Percentiles rank a stretch among this genome's conserved stretches.
Conservation (phyloP, 2,888 invertebrate species). For the Acronicta psi region DNA sequence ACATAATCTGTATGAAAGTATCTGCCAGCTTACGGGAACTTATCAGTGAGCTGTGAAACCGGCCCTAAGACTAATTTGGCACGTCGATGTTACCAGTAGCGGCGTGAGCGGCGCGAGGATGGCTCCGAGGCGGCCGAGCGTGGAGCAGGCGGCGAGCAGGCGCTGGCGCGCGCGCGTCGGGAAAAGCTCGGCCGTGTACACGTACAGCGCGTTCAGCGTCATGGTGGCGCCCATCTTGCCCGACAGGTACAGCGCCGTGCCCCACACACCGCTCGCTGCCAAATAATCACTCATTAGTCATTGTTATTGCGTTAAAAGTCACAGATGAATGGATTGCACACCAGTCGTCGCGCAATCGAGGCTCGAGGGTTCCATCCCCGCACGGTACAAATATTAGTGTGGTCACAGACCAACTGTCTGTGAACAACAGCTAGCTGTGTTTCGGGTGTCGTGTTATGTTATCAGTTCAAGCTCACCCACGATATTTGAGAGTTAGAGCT, state of each 20-base stretch:
- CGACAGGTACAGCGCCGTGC: conserved; percentile 85
- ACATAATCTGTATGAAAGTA: too few relatives aligned
- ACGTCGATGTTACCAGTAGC: conserved; percentile 84
- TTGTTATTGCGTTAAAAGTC: background rate
- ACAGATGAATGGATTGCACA: background rate
- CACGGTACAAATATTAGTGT: too few relatives aligned
- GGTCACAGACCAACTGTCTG: too few relatives aligned
- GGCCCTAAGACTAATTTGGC: too few relatives aligned
- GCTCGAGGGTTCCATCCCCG: too few relatives aligned
- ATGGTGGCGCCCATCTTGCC: conserved; percentile 91
- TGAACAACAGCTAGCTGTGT: too few relatives aligned
- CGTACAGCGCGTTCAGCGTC: conserved; percentile 91
- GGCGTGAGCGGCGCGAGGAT: conserved; percentile 92
- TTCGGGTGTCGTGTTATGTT: too few relatives aligned
- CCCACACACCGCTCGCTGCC: conserved; percentile 57
- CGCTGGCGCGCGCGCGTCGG: conserved; percentile 92
- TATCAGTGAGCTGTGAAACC: too few relatives aligned
- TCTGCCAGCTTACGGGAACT: too few relatives aligned
- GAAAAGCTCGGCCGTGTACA: conserved; percentile 92
- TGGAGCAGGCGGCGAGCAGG: conserved; percentile 91
- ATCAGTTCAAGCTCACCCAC: too few relatives aligned
- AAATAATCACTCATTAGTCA: conserved; percentile 7
- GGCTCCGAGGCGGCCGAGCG: conserved; percentile 91
- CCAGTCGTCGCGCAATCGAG: too few relatives aligned
- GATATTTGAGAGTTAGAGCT: too few relatives aligned